Evolutionary conservation across 2,113 vertebrate genomes (phyloP).

Genomic region (Ictidomys tridecemlineatus): DNA sequence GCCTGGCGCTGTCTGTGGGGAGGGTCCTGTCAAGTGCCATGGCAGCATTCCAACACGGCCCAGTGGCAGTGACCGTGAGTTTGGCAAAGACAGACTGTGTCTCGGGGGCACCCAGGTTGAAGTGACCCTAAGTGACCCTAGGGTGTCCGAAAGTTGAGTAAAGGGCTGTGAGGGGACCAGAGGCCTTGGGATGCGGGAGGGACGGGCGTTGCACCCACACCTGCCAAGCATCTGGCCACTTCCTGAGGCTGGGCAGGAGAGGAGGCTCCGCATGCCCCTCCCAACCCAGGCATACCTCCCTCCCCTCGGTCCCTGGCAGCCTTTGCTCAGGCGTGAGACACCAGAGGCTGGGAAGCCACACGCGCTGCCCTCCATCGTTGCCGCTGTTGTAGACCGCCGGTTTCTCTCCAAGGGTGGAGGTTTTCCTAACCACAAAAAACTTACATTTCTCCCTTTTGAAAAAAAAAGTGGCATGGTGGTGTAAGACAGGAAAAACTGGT

Average conservation of each 20-base stretch:
- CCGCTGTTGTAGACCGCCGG: not conserved
- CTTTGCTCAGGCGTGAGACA: not conserved
- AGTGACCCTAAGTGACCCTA: not conserved
- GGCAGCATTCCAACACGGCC: too few species aligned
- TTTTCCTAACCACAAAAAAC: slow-evolving; percentile 36
- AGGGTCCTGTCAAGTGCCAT: too few species aligned
- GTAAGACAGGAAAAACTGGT: not conserved
- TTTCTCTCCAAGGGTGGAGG: not conserved
- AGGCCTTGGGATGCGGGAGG: too few species aligned
- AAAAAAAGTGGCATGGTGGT: too few species aligned
- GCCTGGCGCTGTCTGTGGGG: too few species aligned
- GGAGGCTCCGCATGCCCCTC: not conserved
- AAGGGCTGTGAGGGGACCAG: not conserved
- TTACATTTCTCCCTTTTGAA: not conserved
- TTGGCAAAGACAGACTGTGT: too few species aligned
- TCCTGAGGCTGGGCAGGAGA: too few species aligned
- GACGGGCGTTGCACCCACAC: not conserved
- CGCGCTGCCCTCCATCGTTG: too few species aligned
- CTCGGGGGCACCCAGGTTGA: not conserved
- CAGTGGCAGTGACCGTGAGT: not conserved
- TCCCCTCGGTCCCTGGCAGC: not conserved
- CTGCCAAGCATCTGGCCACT: not conserved
- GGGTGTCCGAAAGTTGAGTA: not conserved
- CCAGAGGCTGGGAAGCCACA: rapidly evolving
- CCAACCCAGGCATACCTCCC: not conserved